Evolutionary conservation across 2,797 vertebrate species (phyloP), one percentile per base, ranked within the genome.

Genomic region (Notoglanidium macrostoma): DNA sequence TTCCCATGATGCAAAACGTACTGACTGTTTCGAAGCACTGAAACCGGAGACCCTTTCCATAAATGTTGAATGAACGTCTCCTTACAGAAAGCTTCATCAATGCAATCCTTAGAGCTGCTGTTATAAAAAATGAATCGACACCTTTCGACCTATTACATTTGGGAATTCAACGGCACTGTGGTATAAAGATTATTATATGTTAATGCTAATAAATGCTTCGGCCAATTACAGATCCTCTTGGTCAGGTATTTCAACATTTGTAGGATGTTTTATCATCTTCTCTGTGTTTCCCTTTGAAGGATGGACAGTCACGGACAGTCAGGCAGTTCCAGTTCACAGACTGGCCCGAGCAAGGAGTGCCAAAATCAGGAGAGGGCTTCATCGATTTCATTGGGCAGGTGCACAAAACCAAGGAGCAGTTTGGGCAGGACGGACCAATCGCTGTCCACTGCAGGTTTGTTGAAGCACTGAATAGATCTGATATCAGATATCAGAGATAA

Each of bases 261-360:
- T 40, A 54, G 35, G 35, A 40, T 40, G 35, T 40, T 26, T 17
- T 46, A 17, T 15, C 10, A 40, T 70, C n/a, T 26, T 5, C 10
- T 46, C 26, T 81, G 51, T 76, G 61, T 79, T 72, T 76, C 15
- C 72, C 51, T 72, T n/a, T 63, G 12, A 79, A 99, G 98, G 98
- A 99, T 0, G 98, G 98, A 73, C 98, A 99, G 92, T 99, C 98
- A 0, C 95, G 98, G 63, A 99, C 98, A 0, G 98, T 99, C 5
- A 96, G 98, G n/a, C 98, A 99, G 95, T 99, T 99, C 95, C 98
- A 99, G 96, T 99, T 99, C 94, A 99, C 98, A 0, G 98, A 99
- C 93, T 99, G 98, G 98, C 98, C 98, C 0, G 98, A 99, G 59
- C 98, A 99, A 93, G 98, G 98, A 0, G 98, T 99, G 94, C 98